A percentile compares a stretch with the other conserved stretches of the same genome.
These are phyloP conservation scores for Antheraea yamamai DNA, from an alignment of 2,888 invertebrate species.

Conservation along the genomic window DNA sequence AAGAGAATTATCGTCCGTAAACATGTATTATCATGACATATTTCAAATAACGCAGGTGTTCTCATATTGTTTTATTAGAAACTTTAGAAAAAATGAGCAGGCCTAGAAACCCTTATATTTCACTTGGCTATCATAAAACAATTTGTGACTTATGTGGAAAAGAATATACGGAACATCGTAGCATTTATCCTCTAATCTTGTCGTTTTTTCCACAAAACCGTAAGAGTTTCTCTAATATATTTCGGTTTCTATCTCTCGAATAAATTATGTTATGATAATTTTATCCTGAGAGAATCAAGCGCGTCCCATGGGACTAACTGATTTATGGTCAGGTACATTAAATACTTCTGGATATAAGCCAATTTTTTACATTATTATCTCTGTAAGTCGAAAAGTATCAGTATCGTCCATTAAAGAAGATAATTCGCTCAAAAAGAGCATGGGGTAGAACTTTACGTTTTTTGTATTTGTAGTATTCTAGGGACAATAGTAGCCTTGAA, in stretches of 20 bases:
- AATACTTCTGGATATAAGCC: background rate
- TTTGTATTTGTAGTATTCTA: background rate
- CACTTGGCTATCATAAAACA: conserved; percentile 13
- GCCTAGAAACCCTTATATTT: background rate
- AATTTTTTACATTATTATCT: background rate
- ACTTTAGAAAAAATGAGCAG: background rate
- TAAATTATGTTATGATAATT: conserved; percentile 8
- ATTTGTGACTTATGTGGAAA: conserved; percentile 10
- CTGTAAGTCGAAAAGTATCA: background rate
- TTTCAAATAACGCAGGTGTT: background rate
- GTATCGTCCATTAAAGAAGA: background rate
- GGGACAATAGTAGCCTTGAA: background rate
- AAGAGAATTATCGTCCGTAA: too few relatives aligned
- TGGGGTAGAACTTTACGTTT: too few relatives aligned
- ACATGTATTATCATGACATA: too few relatives aligned
- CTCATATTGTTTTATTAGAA: background rate
- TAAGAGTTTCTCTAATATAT: conserved; percentile 30
- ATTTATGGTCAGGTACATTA: conserved; percentile 16
- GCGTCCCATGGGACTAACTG: background rate
- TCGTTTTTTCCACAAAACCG: conserved; percentile 32
- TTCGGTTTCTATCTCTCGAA: conserved; percentile 24
- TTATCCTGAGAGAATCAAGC: background rate
- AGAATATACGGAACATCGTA: conserved; percentile 27
- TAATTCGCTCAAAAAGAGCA: too few relatives aligned
- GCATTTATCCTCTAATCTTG: conserved; percentile 30